These are phyloP conservation scores for Trachops cirrhosus DNA, from an alignment of 2,797 vertebrate genomes.

Conservation along the genomic window DNA sequence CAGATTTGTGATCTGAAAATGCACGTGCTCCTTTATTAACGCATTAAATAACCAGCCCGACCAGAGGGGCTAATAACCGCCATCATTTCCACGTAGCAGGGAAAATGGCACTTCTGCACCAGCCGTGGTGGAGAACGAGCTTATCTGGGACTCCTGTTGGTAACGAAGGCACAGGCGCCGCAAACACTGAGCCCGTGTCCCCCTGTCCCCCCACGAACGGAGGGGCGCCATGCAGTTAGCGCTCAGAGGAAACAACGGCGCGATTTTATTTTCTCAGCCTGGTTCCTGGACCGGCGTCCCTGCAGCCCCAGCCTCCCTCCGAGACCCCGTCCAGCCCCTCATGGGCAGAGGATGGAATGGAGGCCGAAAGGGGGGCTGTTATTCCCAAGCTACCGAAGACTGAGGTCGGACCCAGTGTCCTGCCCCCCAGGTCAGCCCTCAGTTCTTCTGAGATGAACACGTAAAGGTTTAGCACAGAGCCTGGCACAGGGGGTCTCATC, in stretches of 20 bases:
- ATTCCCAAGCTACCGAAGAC: not conserved
- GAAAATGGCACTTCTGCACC: not conserved
- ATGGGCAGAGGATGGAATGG: fast-evolving
- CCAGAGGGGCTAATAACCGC: not conserved
- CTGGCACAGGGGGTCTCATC: fast-evolving
- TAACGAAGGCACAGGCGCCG: not conserved
- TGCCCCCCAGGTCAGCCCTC: not conserved
- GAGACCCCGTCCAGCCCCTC: not conserved
- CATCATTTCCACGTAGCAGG: not conserved
- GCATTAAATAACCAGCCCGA: slow-evolving; percentile 62
- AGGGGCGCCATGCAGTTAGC: not conserved
- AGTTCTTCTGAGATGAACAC: not conserved
- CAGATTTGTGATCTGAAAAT: slow-evolving; percentile 47
- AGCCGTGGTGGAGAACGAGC: fast-evolving
- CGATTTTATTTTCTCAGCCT: not conserved
- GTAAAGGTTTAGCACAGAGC: fast-evolving
- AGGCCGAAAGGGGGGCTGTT: fast-evolving
- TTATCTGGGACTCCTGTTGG: fast-evolving
- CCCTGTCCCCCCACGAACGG: fast-evolving
- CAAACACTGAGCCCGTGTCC: fast-evolving
- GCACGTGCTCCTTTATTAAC: slow-evolving; percentile 49
- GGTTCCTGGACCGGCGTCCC: no score
- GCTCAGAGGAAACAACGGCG: not conserved
- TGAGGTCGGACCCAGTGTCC: not conserved
- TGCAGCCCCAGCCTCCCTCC: fast-evolving